phyloP scores from a whole-genome alignment of 2,888 invertebrate species.

The Cosmia pyralina region DNA sequence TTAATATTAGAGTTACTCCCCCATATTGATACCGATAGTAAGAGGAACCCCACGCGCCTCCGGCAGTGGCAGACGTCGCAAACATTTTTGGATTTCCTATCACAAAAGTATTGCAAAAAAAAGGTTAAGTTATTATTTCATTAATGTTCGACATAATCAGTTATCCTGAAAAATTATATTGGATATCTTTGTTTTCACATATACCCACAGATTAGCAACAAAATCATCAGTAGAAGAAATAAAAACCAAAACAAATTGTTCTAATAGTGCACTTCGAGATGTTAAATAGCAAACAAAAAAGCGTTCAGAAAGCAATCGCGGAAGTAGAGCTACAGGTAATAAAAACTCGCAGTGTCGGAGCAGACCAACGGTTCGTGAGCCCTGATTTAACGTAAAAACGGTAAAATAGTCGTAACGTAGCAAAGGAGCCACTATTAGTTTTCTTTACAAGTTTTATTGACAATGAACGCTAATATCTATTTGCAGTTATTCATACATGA shows the following conservation, averaged over 20 bases:
- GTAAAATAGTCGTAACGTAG: slow-evolving; percentile 83
- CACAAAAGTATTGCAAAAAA: slow-evolving; percentile 1
- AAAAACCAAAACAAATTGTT: slow-evolving; percentile 49
- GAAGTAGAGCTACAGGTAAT: slow-evolving; percentile 67
- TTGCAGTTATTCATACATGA: slow-evolving; percentile 70
- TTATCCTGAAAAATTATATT: neutral
- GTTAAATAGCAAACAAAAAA: slow-evolving; percentile 65
- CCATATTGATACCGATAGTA: slow-evolving; percentile 88
- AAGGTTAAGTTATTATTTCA: neutral
- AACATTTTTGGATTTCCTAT: slow-evolving; percentile 71
- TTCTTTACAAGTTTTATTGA: slow-evolving; percentile 85
- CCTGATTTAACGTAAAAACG: slow-evolving; percentile 79
- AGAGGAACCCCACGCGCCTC: slow-evolving; percentile 83
- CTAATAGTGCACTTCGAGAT: slow-evolving; percentile 61
- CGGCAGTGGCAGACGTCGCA: slow-evolving; percentile 79
- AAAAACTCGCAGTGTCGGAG: slow-evolving; percentile 58
- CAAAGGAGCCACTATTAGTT: slow-evolving; percentile 85
- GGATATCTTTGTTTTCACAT: neutral
- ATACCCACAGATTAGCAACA: slow-evolving; percentile 19
- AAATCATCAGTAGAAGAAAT: slow-evolving; percentile 38
- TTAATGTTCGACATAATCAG: neutral
- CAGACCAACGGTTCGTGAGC: slow-evolving; percentile 71
- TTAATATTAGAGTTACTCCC: slow-evolving; percentile 88
- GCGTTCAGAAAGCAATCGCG: slow-evolving; percentile 67
- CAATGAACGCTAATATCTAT: slow-evolving; percentile 74